These are phyloP conservation scores for Plemyria rubiginata DNA, from an alignment of 2,888 invertebrate species.

Conservation along the genomic window DNA sequence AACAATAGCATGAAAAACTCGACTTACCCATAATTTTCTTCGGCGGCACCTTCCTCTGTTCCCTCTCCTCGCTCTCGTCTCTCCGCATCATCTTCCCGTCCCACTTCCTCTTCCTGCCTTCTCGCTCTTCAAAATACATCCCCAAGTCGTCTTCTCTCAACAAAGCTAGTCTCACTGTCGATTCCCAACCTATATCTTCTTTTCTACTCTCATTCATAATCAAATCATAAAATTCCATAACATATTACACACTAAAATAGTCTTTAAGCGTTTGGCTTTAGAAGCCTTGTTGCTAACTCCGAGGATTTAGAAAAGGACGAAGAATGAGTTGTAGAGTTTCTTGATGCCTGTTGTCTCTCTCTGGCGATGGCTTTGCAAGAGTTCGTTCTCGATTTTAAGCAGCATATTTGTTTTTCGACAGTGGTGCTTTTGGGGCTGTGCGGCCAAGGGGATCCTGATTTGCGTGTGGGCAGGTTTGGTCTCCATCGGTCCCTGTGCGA, in stretches of 20 bases:
- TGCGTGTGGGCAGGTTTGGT: slow-evolving; percentile 12
- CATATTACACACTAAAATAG: slow-evolving; percentile 44
- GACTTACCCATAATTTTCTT: slow-evolving; percentile 79
- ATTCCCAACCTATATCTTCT: slow-evolving; percentile 74
- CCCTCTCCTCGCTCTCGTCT: slow-evolving; percentile 71
- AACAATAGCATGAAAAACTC: too few relatives aligned
- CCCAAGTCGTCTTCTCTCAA: slow-evolving; percentile 70
- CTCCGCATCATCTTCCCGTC: slow-evolving; percentile 69
- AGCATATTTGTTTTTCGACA: slow-evolving; percentile 84
- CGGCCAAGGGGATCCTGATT: background rate
- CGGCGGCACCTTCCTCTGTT: slow-evolving; percentile 74
- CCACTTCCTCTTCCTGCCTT: slow-evolving; percentile 78
- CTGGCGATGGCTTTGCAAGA: slow-evolving; percentile 92
- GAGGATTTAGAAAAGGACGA: slow-evolving; percentile 90
- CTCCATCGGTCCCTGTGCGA: slow-evolving; percentile 49
- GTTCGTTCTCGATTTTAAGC: slow-evolving; percentile 89
- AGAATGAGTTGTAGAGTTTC: slow-evolving; percentile 94
- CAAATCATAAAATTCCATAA: slow-evolving; percentile 69
- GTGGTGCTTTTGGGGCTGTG: slow-evolving; percentile 3
- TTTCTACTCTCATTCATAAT: slow-evolving; percentile 73
- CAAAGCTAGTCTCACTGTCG: slow-evolving; percentile 67
- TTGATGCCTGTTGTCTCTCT: slow-evolving; percentile 93
- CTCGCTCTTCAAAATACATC: slow-evolving; percentile 75
- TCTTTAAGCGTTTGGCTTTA: slow-evolving; percentile 13
- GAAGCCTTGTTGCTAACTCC: background rate